Conservation (phyloP, 2,888 invertebrate species). For the Drosophila antonietae region DNA sequence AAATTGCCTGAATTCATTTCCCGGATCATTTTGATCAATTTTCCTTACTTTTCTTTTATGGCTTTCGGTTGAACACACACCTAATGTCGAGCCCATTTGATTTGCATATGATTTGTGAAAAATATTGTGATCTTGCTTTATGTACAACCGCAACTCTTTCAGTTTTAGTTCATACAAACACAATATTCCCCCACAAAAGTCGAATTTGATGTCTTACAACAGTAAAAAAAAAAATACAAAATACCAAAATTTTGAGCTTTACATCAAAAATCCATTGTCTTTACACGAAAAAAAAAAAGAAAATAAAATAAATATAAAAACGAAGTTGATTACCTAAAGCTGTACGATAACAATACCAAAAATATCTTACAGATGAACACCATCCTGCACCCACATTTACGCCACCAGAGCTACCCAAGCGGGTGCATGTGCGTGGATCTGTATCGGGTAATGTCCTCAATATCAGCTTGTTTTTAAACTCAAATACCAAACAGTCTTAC, state of each 20-base stretch:
- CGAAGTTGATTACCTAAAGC: conserved; percentile 82
- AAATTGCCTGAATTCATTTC: conserved; percentile 50
- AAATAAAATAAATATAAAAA: conserved; percentile 31
- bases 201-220: conserved; percentile 44
- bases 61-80: conserved; percentile 33
- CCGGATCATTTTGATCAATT: conserved; percentile 55
- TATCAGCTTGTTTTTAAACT: conserved; percentile 44
- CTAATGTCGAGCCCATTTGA: conserved; percentile 29
- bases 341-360: conserved; percentile 85
- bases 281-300: conserved; percentile 46
- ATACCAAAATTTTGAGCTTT: conserved; percentile 57
- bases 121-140: conserved; percentile 43
- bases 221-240: conserved; percentile 41
- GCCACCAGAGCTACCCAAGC: conserved; percentile 99
- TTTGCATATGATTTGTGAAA: conserved; percentile 54
- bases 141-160: conserved; percentile 41
- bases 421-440: conserved; percentile 98
- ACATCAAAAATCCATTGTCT: conserved; percentile 54
- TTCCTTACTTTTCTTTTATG: conserved; percentile 42
- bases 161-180: conserved; percentile 53
- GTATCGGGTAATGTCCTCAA: conserved; percentile 83
- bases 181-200: conserved; percentile 41
- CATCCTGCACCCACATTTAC: conserved; percentile 99
- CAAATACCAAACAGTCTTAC: conserved; percentile 26
- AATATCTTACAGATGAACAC: conserved; percentile 96